Conservation (phyloP, 2,113 vertebrate species). For the Ploceus nigricollis region DNA sequence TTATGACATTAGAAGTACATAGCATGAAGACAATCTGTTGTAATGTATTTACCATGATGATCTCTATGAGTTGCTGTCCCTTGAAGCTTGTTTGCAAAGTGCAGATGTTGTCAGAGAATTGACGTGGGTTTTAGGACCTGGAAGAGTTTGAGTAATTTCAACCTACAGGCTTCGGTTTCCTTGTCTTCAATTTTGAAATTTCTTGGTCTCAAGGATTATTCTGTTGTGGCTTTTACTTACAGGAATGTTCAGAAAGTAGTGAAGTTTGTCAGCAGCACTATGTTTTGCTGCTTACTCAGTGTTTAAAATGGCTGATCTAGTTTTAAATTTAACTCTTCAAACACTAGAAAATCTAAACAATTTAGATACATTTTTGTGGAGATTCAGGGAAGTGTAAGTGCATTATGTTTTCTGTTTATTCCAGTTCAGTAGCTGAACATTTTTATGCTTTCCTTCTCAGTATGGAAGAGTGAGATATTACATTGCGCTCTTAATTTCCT, state of each 20-base stretch:
- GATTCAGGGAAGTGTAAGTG: background rate
- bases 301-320: background rate
- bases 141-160: background rate
- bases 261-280: background rate
- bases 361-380: background rate
- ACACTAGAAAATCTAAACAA: background rate
- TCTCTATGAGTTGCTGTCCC: background rate
- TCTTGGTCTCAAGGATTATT: background rate
- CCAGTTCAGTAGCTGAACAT: background rate
- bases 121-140: background rate
- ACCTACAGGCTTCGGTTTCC: background rate
- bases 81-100: background rate
- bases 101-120: background rate
- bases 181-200: background rate
- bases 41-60: background rate
- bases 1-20: background rate
- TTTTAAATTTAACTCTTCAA: background rate
- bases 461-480: background rate
- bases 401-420: background rate
- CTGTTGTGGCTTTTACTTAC: background rate
- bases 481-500: background rate
- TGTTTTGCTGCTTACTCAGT: background rate
- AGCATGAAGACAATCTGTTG: background rate
- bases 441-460: background rate
- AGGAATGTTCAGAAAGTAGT: background rate